phyloP scores from a whole-genome alignment of 2,113 vertebrate species.

The Nannospalax galili region DNA sequence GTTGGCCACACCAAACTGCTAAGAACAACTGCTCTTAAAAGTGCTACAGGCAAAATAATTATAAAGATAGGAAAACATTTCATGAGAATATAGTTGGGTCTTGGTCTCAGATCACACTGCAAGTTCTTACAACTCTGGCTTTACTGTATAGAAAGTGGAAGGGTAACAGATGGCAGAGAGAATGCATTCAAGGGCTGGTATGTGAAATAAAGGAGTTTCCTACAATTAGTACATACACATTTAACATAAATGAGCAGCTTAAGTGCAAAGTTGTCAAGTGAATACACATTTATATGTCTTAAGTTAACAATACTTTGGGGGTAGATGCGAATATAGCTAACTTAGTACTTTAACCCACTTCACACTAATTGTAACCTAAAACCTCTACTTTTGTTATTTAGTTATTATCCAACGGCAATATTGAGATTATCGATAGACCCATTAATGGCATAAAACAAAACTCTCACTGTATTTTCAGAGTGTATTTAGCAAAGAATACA shows the following conservation, averaged over 20 bases:
- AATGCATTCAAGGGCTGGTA: neutral
- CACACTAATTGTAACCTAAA: neutral
- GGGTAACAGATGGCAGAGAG: neutral
- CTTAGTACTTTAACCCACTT: neutral
- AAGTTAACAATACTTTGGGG: neutral
- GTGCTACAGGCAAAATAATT: neutral
- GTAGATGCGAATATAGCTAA: neutral
- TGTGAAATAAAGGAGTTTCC: neutral
- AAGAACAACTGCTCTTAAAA: neutral
- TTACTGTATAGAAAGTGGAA: neutral
- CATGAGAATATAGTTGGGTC: neutral
- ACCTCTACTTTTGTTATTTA: neutral
- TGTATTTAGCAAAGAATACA: neutral
- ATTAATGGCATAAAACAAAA: neutral
- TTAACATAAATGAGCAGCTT: neutral
- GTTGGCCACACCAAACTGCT: neutral
- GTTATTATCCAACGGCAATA: neutral
- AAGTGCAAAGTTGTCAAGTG: neutral
- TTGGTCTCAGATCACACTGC: neutral
- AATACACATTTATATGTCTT: neutral
- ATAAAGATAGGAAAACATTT: neutral
- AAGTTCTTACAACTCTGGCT: neutral
- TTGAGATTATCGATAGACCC: neutral
- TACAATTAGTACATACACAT: neutral
- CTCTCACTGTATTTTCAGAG: neutral